Evolutionary conservation across 1,140 invertebrate species (phyloP).

Genomic region (Chlorops oryzae): DNA sequence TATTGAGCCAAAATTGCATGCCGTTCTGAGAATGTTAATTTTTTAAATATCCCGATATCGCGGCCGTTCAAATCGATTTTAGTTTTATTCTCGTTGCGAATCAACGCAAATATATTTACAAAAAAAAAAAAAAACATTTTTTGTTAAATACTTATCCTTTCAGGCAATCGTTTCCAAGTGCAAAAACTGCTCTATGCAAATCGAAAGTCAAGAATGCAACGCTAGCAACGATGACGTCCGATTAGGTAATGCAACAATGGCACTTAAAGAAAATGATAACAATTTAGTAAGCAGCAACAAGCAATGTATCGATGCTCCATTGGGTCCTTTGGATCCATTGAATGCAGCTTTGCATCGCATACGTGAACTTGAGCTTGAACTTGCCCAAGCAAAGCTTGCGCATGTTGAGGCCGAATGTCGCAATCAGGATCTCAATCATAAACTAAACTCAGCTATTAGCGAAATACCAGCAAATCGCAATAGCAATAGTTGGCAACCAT

Average conservation of each 20-base stretch:
- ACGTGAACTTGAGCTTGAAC: constrained; percentile 86
- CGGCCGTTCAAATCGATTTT: too few species aligned
- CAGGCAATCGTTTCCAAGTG: constrained; percentile 55
- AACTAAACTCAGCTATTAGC: constrained; percentile 72
- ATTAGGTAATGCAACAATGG: constrained; percentile 32
- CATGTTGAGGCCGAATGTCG: constrained; percentile 95
- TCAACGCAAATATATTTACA: too few species aligned
- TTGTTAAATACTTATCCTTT: too few species aligned
- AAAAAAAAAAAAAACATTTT: too few species aligned
- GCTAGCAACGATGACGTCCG: too few species aligned
- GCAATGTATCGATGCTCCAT: constrained; percentile 28
- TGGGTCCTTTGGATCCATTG: constrained; percentile 44
- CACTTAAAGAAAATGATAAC: constrained; percentile 28
- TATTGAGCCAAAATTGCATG: too few species aligned
- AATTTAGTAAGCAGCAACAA: constrained; percentile 9
- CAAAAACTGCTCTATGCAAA: constrained; percentile 50
- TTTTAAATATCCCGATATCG: too few species aligned
- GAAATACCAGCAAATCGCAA: constrained; percentile 68
- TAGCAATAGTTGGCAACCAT: constrained; percentile 71
- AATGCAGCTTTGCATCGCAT: constrained; percentile 59
- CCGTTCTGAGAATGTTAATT: too few species aligned
- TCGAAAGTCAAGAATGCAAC: constrained; percentile 37
- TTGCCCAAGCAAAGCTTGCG: constrained; percentile 93
- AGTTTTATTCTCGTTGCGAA: too few species aligned
- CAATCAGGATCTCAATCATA: constrained; percentile 94